phyloP scores from a whole-genome alignment of 2,113 vertebrate species.

The Coreoperca whiteheadi region DNA sequence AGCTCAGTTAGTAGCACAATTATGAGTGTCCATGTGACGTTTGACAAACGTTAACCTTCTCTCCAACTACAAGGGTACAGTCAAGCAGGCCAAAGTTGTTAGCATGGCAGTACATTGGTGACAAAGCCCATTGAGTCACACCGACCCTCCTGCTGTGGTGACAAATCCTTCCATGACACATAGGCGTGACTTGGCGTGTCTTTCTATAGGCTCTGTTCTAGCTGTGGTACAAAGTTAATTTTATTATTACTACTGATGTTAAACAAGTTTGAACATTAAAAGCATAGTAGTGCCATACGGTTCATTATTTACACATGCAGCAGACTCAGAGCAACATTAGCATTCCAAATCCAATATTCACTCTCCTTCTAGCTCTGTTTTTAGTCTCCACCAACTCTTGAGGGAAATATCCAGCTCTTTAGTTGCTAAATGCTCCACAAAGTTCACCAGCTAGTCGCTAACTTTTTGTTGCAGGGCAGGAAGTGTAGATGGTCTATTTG shows the following conservation, averaged over 20 bases:
- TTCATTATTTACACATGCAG: neutral
- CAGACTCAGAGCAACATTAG: neutral
- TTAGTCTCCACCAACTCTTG: too few species aligned
- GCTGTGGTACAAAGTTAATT: conserved; percentile 11
- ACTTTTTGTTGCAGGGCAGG: neutral
- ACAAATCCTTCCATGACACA: conserved; percentile 51
- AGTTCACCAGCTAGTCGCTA: neutral
- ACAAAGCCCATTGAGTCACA: conserved; percentile 59
- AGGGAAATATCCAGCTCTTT: neutral
- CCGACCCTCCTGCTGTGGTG: conserved; percentile 51
- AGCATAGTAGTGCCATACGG: neutral
- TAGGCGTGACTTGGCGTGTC: conserved; percentile 40
- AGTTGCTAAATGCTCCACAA: too few species aligned
- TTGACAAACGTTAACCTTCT: conserved; percentile 68
- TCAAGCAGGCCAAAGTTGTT: conserved; percentile 39
- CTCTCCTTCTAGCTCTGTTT: too few species aligned
- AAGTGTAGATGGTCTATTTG: neutral
- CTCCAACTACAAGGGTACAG: conserved; percentile 43
- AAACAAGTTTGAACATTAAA: neutral
- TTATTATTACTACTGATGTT: neutral
- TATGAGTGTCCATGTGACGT: conserved; percentile 44
- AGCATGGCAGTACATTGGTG: conserved; percentile 41
- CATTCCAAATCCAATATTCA: neutral
- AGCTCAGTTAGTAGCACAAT: conserved; percentile 46
- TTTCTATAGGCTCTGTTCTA: conserved; percentile 11